Evolutionary conservation across 53 echinoderm and acorn worm species (phyloP), one percentile per base, ranked within the genome.

Genomic region (Mesocentrotus franciscanus): DNA sequence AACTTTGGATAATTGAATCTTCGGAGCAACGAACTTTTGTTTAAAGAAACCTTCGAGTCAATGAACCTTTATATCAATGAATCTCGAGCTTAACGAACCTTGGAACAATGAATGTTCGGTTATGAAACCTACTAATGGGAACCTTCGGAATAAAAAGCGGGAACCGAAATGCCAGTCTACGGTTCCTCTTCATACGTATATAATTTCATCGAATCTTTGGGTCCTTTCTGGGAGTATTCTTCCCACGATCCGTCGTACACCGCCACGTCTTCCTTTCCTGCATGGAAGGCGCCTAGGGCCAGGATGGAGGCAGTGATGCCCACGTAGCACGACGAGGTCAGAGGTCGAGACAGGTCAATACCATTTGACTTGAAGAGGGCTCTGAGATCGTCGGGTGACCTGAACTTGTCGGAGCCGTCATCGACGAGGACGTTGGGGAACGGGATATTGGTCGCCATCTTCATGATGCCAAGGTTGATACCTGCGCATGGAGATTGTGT

Each of bases 241-340:
- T 97, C 96, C 98, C 98, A 98, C 10, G 98, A 83, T 2, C 98
- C 98, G 68, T 97, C 97, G 74, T 95, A 97, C 56, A 98, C 85
- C 8, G 92, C 90, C 68, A 97, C 96, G 59, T 96, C 97, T 57
- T 97, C 95, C 85, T 96, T 98, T 49, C 98, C 98, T 1, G 94
- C 95, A 39, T 96, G 22, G 94, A 89, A 95, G 30, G 98, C 98
- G 32, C 91, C 95, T 33, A 98, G 42, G 56, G 97, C 95, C 30
- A 96, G 90, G 71, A 96, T 89, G 93, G 95, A 98, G 49, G 97
- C 98, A 0, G 97, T 95, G 26, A 98, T 36, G 27, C 98, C 98
- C 0, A 96, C 94, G 10, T 93, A 94, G 84, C 98, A 98, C 9
- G 97, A 75, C 12, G 96, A 90, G 24, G 95, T 91, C 60, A 98